These are phyloP conservation scores for Chiroxiphia lanceolata DNA, from an alignment of 2,797 vertebrate genomes.

Conservation along the genomic window DNA sequence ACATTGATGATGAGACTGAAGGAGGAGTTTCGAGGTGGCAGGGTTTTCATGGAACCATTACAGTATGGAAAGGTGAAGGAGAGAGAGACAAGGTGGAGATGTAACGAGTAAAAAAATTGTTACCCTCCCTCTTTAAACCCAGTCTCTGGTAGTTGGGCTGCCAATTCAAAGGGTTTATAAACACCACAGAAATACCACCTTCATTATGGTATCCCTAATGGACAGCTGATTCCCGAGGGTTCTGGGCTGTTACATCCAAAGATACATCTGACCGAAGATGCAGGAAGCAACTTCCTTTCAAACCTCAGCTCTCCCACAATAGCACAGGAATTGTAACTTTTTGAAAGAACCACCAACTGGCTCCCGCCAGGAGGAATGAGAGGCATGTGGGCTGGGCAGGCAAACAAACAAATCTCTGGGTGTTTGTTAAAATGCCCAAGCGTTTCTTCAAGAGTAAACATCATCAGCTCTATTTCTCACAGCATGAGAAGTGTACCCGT, in stretches of 20 bases:
- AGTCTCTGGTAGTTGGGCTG: background rate
- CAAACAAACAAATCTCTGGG: constrained; percentile 57
- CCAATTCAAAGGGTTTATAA: background rate
- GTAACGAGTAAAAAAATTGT: background rate
- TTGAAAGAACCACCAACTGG: background rate
- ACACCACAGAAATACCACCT: background rate
- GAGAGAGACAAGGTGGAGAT: background rate
- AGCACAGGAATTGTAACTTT: background rate
- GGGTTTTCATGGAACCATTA: background rate
- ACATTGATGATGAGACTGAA: background rate
- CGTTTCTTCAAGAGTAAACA: constrained; percentile 30
- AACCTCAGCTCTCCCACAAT: background rate
- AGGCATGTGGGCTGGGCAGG: constrained; percentile 62
- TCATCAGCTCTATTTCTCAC: constrained; percentile 1
- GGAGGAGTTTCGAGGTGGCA: background rate
- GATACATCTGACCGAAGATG: background rate
- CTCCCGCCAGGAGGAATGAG: constrained; percentile 55
- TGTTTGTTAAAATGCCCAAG: constrained; percentile 63
- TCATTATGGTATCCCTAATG: background rate
- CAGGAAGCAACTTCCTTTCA: background rate
- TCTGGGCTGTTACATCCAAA: background rate
- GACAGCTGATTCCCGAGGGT: background rate
- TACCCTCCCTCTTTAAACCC: background rate
- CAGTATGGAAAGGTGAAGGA: background rate
- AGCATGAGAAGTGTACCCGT: background rate